phyloP scores from a whole-genome alignment of 2,113 vertebrate species.

The Melanocharis versteri region DNA sequence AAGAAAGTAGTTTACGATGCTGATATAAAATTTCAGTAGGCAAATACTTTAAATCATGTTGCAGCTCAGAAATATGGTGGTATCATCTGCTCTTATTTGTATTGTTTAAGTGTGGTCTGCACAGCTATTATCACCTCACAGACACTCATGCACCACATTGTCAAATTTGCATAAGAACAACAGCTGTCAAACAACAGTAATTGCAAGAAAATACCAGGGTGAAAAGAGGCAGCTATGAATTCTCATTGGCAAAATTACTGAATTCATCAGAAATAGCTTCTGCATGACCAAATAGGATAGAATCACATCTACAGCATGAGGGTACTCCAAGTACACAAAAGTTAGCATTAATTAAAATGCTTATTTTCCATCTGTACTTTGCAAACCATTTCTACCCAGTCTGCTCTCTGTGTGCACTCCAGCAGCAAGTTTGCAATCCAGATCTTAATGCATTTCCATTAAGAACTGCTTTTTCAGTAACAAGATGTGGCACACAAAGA shows the following conservation, averaged over 20 bases:
- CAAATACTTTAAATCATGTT: neutral
- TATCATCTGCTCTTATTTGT: neutral
- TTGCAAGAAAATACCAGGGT: conserved; percentile 16
- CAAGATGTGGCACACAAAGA: neutral
- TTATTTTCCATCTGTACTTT: conserved; percentile 51
- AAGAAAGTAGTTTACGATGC: neutral
- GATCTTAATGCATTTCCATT: neutral
- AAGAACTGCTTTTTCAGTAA: neutral
- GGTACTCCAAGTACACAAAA: conserved; percentile 23
- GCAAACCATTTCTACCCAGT: neutral
- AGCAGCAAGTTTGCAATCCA: neutral
- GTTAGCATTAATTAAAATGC: conserved; percentile 64
- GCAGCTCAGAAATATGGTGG: neutral
- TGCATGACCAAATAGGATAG: conserved; percentile 17
- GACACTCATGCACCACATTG: neutral
- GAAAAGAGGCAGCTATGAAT: conserved; percentile 31
- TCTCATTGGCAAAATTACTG: conserved; percentile 44
- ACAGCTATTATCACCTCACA: conserved; percentile 39
- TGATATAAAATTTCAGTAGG: neutral
- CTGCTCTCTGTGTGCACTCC: neutral
- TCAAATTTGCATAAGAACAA: conserved; percentile 68
- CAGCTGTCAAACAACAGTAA: conserved; percentile 65
- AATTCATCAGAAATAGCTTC: conserved; percentile 48
- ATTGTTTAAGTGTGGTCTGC: neutral
- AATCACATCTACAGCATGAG: neutral